Evolutionary conservation across 1,140 invertebrate species (phyloP).

Genomic region (Zaprionus camerounensis): DNA sequence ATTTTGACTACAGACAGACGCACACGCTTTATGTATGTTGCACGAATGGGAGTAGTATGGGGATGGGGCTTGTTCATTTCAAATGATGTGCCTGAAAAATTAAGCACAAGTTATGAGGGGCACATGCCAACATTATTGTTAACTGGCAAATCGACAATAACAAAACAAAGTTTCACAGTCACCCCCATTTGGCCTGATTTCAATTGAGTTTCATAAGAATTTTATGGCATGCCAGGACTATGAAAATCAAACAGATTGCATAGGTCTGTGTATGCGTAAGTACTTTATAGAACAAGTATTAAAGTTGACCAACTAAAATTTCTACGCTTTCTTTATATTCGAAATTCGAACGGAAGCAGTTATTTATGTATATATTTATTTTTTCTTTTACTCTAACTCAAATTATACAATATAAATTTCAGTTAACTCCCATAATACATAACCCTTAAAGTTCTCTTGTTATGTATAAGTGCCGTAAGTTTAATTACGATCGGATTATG

Average conservation of each 20-base stretch:
- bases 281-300: not conserved
- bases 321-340: not conserved
- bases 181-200: slow-evolving; percentile 7
- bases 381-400: too few relatives aligned
- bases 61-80: not conserved
- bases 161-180: slow-evolving; percentile 13
- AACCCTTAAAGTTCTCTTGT: not conserved
- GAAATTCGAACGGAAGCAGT: too few relatives aligned
- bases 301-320: not conserved
- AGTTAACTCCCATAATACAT: not conserved
- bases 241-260: not conserved
- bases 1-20: slow-evolving; percentile 25
- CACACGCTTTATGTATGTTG: not conserved
- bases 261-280: not conserved
- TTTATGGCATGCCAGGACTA: slow-evolving; percentile 1
- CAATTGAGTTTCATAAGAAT: not conserved
- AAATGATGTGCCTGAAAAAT: slow-evolving; percentile 38
- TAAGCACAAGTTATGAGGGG: slow-evolving; percentile 31
- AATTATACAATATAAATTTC: too few relatives aligned
- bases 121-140: slow-evolving; percentile 22
- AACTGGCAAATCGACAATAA: slow-evolving; percentile 44
- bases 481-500: not conserved
- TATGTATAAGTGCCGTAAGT: not conserved
- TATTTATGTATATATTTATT: too few relatives aligned
- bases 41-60: not conserved